Percentiles rank a stretch among this genome's conserved stretches.
phyloP scores from a whole-genome alignment of 2,797 vertebrate species.

The Rhincodon typus region DNA sequence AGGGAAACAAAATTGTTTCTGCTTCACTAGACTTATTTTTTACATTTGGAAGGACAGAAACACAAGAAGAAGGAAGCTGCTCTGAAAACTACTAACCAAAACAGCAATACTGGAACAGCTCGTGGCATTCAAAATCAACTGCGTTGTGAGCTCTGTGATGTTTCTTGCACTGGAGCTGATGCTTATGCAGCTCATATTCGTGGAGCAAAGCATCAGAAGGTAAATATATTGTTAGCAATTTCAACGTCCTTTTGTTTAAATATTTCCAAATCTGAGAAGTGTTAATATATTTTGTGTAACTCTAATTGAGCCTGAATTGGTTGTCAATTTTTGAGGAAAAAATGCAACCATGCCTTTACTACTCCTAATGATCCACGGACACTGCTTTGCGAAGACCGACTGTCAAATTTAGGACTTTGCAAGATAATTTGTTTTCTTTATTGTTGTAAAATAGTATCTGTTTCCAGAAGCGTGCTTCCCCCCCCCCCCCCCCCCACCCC shows the following conservation, averaged over 20 bases:
- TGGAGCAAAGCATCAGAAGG: conserved; percentile 97
- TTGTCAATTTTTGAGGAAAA: background rate
- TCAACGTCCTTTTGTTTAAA: background rate
- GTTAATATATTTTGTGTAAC: background rate
- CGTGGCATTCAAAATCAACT: conserved; percentile 89
- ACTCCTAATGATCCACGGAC: background rate
- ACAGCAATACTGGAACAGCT: conserved; percentile 62
- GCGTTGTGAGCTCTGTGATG: conserved; percentile 92
- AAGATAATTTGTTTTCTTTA: no score
- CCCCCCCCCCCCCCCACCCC: no score
- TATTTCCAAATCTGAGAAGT: background rate
- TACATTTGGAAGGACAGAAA: conserved; percentile 94
- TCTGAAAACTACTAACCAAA: conserved; percentile 73
- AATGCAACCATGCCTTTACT: background rate
- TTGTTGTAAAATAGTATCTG: no score
- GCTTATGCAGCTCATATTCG: conserved; percentile 94
- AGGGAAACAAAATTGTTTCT: conserved; percentile 39
- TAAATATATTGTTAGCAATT: conserved; percentile 50
- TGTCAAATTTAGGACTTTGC: background rate
- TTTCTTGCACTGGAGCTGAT: conserved; percentile 90
- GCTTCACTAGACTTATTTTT: conserved; percentile 78
- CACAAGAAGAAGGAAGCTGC: conserved; percentile 97
- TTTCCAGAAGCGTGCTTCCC: background rate
- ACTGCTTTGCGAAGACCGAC: background rate
- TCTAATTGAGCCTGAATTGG: background rate